These are phyloP conservation scores for Lates japonicus DNA, from an alignment of 2,797 vertebrate genomes.

Conservation along the genomic window DNA sequence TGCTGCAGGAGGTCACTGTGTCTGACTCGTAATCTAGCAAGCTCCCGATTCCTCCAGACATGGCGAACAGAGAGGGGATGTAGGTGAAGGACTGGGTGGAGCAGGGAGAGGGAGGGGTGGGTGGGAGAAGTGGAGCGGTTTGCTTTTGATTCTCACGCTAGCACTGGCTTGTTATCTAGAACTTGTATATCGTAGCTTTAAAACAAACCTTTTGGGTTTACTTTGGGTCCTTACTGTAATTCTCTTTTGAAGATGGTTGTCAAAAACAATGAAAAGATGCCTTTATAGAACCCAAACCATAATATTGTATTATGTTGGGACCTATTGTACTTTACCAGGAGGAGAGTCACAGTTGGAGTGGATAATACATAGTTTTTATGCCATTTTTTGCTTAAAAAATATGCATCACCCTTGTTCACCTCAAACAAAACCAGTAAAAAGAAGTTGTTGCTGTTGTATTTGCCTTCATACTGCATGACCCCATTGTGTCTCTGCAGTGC, in stretches of 20 bases:
- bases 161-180: neutral
- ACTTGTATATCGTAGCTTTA: neutral
- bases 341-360: neutral
- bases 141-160: neutral
- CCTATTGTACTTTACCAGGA: neutral
- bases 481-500: neutral
- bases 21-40: neutral
- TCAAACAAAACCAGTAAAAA: neutral
- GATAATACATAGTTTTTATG: neutral
- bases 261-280: too few relatives aligned
- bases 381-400: neutral
- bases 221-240: neutral
- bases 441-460: neutral
- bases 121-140: neutral
- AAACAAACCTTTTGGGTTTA: conserved; percentile 9
- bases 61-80: neutral
- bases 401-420: neutral
- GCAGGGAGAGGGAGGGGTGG: neutral
- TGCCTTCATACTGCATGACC: conserved; percentile 7
- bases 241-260: neutral
- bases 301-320: too few relatives aligned
- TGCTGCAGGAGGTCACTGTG: neutral
- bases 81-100: neutral
- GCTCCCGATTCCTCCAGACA: too few relatives aligned
- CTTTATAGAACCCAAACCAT: neutral